Evolutionary conservation across 92 coral and sea anemone genomes (phyloP).

Genomic region (Epizoanthus illoricatus): DNA sequence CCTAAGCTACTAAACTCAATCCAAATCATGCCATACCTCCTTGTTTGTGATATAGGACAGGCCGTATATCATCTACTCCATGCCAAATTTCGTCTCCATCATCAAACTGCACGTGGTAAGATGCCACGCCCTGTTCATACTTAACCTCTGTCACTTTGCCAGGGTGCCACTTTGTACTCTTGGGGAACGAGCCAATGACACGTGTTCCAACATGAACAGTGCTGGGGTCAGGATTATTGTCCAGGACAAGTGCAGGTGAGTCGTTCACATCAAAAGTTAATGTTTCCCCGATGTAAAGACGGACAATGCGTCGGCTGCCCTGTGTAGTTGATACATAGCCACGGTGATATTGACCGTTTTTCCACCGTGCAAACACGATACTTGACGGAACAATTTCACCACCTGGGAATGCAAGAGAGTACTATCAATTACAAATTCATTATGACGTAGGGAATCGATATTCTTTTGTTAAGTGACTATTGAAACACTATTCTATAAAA

Average conservation of each 20-base stretch:
- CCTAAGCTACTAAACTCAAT: neutral
- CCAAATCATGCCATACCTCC: conserved; percentile 46
- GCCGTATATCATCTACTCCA: conserved; percentile 56
- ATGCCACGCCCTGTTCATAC: conserved; percentile 38
- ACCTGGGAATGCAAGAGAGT: conserved; percentile 38
- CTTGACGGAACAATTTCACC: conserved; percentile 65
- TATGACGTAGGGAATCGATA: neutral
- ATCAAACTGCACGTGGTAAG: conserved; percentile 61
- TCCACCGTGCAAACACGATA: conserved; percentile 69
- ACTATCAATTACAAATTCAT: neutral
- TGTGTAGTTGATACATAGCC: conserved; percentile 74
- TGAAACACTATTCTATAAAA: too few species aligned
- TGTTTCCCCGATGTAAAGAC: conserved; percentile 41
- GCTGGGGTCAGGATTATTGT: conserved; percentile 50
- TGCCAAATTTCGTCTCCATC: conserved; percentile 68
- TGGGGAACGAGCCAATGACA: conserved; percentile 67
- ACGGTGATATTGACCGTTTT: conserved; percentile 51
- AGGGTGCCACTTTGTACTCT: conserved; percentile 50
- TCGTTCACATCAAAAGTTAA: conserved; percentile 50
- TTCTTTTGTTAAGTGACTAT: too few species aligned
- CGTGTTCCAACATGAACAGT: conserved; percentile 59
- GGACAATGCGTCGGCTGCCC: conserved; percentile 49
- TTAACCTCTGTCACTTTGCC: conserved; percentile 63
- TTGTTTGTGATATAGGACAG: conserved; percentile 48
- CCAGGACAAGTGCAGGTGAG: conserved; percentile 70